phyloP scores from a whole-genome alignment of 2,113 vertebrate species.

The Macquaria ambigua region DNA sequence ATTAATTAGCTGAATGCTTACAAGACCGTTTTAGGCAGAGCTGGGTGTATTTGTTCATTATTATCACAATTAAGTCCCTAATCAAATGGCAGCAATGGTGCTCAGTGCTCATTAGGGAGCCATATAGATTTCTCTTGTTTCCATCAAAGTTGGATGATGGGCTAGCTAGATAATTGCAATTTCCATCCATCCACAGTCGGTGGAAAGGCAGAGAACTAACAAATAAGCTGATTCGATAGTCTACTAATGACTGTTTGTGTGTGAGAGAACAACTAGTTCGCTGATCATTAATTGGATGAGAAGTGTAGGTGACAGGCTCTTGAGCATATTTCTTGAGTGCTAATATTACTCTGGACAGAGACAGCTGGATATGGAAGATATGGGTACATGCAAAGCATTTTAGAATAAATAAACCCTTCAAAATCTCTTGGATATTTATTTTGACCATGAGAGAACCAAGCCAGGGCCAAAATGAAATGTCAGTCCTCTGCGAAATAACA shows the following conservation, averaged over 20 bases:
- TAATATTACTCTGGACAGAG: constrained; percentile 8
- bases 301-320: constrained; percentile 30
- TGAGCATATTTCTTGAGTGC: constrained; percentile 5
- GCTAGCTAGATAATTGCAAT: constrained; percentile 53
- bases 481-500: constrained; percentile 15
- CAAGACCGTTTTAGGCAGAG: constrained; percentile 61
- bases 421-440: constrained; percentile 24
- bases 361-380: neutral
- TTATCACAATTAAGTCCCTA: constrained; percentile 78
- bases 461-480: constrained; percentile 25
- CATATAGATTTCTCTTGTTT: constrained; percentile 68
- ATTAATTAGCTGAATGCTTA: constrained; percentile 80
- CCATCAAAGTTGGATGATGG: constrained; percentile 60
- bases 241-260: constrained; percentile 51
- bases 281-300: constrained; percentile 49
- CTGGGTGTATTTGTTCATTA: constrained; percentile 82
- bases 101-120: constrained; percentile 75
- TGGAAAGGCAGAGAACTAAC: constrained; percentile 32
- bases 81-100: constrained; percentile 73
- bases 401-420: constrained; percentile 2
- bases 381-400: neutral
- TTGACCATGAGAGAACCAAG: constrained; percentile 11
- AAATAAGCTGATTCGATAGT: constrained; percentile 46
- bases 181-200: constrained; percentile 34
- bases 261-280: constrained; percentile 22